These are phyloP conservation scores for Channa maculata DNA, from an alignment of 2,113 vertebrate genomes.

Conservation along the genomic window DNA sequence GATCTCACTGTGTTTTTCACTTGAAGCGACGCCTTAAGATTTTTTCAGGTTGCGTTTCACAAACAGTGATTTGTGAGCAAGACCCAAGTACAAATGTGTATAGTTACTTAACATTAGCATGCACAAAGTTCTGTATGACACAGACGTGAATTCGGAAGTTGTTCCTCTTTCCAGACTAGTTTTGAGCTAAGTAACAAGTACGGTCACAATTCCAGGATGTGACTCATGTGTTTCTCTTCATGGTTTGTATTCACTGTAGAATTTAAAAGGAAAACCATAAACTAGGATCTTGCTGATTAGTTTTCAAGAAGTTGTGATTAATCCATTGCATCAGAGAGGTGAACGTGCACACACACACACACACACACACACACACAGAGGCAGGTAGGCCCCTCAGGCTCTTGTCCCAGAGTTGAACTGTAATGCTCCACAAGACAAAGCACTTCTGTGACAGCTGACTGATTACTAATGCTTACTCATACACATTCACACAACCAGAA, in stretches of 20 bases:
- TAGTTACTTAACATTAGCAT: conserved; percentile 21
- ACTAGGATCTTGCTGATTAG: conserved; percentile 52
- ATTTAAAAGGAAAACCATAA: conserved; percentile 30
- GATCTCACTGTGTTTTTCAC: not conserved
- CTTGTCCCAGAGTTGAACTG: conserved; percentile 59
- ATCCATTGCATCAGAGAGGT: conserved; percentile 43
- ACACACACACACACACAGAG: conserved; percentile 31
- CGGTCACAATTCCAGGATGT: conserved; percentile 31
- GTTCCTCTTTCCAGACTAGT: not conserved
- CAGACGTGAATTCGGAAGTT: not conserved
- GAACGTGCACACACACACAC: conserved; percentile 2
- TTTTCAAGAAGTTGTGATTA: conserved; percentile 46
- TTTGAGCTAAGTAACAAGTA: conserved; percentile 17
- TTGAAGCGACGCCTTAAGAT: not conserved
- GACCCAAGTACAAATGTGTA: no score
- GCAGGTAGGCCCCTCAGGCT: conserved; percentile 48
- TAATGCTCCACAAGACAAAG: conserved; percentile 69
- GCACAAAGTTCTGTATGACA: not conserved
- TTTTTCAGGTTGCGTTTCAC: no score
- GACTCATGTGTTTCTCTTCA: conserved; percentile 54
- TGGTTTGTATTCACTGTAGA: not conserved
- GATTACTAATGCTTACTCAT: conserved; percentile 76
- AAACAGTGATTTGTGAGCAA: no score
- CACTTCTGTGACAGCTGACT: conserved; percentile 71
- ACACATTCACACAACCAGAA: conserved; percentile 18